Percentiles rank a stretch among this genome's conserved stretches.
phyloP scores from a whole-genome alignment of 1,140 invertebrate genomes.

The Trichonephila inaurata region DNA sequence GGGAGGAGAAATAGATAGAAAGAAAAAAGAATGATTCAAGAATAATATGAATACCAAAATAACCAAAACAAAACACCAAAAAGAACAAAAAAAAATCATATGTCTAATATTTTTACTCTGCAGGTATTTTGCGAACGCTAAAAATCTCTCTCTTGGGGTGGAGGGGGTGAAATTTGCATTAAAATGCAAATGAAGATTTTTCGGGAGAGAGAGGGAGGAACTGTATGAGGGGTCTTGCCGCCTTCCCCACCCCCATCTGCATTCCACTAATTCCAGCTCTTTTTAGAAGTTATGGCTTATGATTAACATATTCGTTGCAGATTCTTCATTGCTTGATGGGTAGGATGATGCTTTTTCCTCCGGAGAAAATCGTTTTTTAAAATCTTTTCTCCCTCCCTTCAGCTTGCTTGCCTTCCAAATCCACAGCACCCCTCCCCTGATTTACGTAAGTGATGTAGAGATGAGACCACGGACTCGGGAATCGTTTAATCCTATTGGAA shows the following conservation, averaged over 20 bases:
- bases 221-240: too few species aligned
- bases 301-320: constrained; percentile 69
- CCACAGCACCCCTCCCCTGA: neutral
- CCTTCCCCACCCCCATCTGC: neutral
- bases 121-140: constrained; percentile 15
- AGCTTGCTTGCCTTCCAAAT: constrained; percentile 2
- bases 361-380: constrained; percentile 72
- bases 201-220: too few species aligned
- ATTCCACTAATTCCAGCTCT: constrained; percentile 55
- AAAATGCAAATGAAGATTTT: constrained; percentile 76
- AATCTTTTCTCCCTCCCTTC: neutral
- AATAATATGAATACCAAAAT: constrained; percentile 74
- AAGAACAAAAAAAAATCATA: constrained; percentile 31
- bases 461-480: neutral
- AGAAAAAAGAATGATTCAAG: constrained; percentile 61
- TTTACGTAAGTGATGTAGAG: neutral
- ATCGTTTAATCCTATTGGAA: constrained; percentile 73
- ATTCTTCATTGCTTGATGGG: constrained; percentile 72
- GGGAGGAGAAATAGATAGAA: constrained; percentile 43
- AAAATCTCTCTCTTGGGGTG: constrained; percentile 18
- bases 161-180: constrained; percentile 67
- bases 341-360: constrained; percentile 59
- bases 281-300: constrained; percentile 76
- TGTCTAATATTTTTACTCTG: constrained; percentile 64
- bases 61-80: constrained; percentile 68